A percentile compares a stretch with the other conserved stretches of the same genome.
Conservation (phyloP, 2,113 vertebrate species). For the Chrysochloris asiatica region DNA sequence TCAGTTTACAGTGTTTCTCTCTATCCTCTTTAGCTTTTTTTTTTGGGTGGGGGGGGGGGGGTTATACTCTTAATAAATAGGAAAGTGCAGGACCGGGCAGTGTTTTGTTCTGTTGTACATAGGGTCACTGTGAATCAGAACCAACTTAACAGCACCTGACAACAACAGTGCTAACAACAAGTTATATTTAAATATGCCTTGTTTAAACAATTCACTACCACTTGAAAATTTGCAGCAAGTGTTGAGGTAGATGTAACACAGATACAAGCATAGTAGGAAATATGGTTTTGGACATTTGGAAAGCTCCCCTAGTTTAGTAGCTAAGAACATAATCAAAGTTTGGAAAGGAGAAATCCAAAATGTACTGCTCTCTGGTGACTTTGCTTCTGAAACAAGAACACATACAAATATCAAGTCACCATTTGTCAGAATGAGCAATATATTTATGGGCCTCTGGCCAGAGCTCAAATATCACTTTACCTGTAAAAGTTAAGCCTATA, state of each 20-base stretch:
- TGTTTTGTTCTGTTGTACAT: too few species aligned
- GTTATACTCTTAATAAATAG: too few species aligned
- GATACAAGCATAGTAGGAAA: not conserved
- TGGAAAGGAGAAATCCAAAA: not conserved
- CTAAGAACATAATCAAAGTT: not conserved
- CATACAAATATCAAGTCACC: not conserved
- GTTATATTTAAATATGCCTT: too few species aligned
- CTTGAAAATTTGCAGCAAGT: not conserved
- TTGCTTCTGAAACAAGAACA: not conserved
- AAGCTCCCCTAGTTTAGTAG: not conserved
- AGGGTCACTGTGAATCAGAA: too few species aligned
- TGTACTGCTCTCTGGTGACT: not conserved
- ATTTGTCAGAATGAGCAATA: not conserved
- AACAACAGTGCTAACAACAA: too few species aligned
- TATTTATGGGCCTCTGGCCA: not conserved
- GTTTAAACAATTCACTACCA: conserved; percentile 27
- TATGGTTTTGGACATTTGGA: not conserved
- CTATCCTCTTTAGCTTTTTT: too few species aligned
- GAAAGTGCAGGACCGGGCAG: too few species aligned
- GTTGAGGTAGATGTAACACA: too few species aligned
- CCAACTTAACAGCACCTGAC: too few species aligned
- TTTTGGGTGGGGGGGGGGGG: too few species aligned
- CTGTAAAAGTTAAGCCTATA: not conserved
- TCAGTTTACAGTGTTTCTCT: too few species aligned
- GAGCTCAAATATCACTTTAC: not conserved